Conservation (phyloP, 2,113 vertebrate species). For the Thymallus thymallus region DNA sequence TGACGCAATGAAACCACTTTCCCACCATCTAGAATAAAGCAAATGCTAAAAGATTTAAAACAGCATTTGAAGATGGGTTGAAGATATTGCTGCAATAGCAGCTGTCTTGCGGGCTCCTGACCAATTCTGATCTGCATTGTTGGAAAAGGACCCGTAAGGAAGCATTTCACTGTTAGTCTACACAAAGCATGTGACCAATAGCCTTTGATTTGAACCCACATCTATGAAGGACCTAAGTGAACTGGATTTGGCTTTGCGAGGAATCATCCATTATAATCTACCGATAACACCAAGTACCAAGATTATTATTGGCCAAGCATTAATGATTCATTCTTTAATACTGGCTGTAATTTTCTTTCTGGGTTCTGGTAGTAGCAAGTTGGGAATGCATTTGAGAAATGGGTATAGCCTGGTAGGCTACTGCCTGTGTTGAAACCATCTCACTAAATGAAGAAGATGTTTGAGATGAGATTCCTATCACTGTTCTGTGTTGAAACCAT, state of each 20-base stretch:
- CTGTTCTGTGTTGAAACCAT: constrained; percentile 58
- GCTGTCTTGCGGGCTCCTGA: too few species aligned
- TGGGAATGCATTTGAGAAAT: constrained; percentile 47
- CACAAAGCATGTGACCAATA: too few species aligned
- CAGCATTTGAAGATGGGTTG: too few species aligned
- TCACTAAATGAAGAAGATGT: constrained; percentile 75
- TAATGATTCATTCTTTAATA: constrained; percentile 73
- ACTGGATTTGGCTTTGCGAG: constrained; percentile 69
- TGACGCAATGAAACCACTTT: too few species aligned
- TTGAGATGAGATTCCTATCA: constrained; percentile 48
- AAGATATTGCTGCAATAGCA: too few species aligned
- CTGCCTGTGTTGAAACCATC: constrained; percentile 66
- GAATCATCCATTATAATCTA: constrained; percentile 87
- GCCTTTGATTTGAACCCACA: too few species aligned
- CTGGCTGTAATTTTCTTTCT: constrained; percentile 61
- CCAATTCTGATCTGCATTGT: too few species aligned
- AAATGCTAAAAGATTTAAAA: too few species aligned
- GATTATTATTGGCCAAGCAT: constrained; percentile 71
- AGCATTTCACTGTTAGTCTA: too few species aligned
- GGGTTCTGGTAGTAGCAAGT: constrained; percentile 33
- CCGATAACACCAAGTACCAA: constrained; percentile 70
- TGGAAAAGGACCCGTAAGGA: too few species aligned
- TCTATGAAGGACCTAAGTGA: constrained; percentile 67
- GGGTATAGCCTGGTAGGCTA: constrained; percentile 60
- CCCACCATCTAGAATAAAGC: too few species aligned